These are phyloP conservation scores for Heliconius eleuchia DNA, from an alignment of 1,140 invertebrate genomes.

Conservation along the genomic window DNA sequence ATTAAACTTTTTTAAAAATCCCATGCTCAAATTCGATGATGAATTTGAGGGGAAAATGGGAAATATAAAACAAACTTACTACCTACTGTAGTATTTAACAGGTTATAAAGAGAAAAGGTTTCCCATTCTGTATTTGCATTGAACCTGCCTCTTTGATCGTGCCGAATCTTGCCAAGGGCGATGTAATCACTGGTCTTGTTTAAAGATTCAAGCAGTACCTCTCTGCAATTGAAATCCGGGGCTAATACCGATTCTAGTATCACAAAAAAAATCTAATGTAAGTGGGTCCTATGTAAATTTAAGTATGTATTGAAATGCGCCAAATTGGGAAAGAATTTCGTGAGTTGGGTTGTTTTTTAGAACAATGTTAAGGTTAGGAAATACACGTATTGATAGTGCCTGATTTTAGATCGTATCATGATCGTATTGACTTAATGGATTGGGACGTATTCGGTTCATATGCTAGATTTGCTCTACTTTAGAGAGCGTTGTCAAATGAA, in stretches of 20 bases:
- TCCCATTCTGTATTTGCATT: conserved; percentile 20
- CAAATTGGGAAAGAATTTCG: neutral
- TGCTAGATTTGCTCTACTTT: neutral
- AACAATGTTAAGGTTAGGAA: no score
- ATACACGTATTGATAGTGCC: no score
- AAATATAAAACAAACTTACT: neutral
- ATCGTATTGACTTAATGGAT: neutral
- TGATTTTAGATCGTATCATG: neutral
- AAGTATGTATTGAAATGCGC: neutral
- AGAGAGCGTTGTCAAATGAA: no score
- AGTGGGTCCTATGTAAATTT: conserved; percentile 5
- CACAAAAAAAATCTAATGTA: neutral
- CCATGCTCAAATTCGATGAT: no score
- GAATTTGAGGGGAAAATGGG: neutral
- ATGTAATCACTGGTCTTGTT: conserved; percentile 32
- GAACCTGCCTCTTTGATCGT: conserved; percentile 24
- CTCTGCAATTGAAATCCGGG: conserved; percentile 22
- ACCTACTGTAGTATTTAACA: neutral
- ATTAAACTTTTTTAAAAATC: no score
- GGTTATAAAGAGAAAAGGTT: conserved; percentile 20
- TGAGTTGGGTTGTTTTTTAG: no score
- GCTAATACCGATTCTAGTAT: conserved; percentile 18
- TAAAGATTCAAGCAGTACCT: conserved; percentile 26
- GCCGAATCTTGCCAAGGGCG: conserved; percentile 21
- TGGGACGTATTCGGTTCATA: neutral